Evolutionary conservation across 2,888 invertebrate species (phyloP), one percentile per base, ranked within the genome.

Genomic region (Rhorus exstirpatorius): DNA sequence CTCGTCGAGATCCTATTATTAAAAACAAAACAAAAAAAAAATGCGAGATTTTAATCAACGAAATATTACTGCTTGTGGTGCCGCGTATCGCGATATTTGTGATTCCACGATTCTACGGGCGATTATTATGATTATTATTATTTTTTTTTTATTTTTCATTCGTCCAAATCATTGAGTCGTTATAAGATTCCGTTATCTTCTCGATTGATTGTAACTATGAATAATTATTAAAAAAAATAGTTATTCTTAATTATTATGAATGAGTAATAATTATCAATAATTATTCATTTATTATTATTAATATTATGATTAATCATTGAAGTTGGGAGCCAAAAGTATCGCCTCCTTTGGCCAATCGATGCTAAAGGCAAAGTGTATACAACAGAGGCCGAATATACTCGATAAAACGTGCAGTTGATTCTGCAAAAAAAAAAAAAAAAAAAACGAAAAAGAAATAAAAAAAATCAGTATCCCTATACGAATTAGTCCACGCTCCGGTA

Each of bases 281-380:
- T 41, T 53, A 70, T 70, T 53, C 21, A 49, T 49, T 51, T n/a
- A 63, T 44, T 24, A 35, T 35, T 49, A 51, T 67, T 31, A 38
- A 3, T 41, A 19, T 0, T 10, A 12, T 53, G 17, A 51, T 46
- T n/a, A 63, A 19, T 41, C 24, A 71, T 68, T n/a, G n/a, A n/a
- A n/a, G n/a, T 61, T 10, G 61, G 44, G 55, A 75, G 61, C 65
- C 81, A n/a, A n/a, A 24, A 65, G 82, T 79, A 82, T 82, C 79
- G 75, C n/a, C 82, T 79, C 82, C 79, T 79, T 82, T 82, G 75
- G 82, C 70, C 35, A 49, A 44, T 12, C 51, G 17, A 70, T 31
- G 82, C 82, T 65, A 82, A 82, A 79, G 82, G 75, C 53, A 35
- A 70, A 82, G 82, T 75, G 74, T 24, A 82, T 82, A 46, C 79